Base-by-base conservation (phyloP, 2,888 invertebrate genomes). In the Teleiodes luculella region DNA sequence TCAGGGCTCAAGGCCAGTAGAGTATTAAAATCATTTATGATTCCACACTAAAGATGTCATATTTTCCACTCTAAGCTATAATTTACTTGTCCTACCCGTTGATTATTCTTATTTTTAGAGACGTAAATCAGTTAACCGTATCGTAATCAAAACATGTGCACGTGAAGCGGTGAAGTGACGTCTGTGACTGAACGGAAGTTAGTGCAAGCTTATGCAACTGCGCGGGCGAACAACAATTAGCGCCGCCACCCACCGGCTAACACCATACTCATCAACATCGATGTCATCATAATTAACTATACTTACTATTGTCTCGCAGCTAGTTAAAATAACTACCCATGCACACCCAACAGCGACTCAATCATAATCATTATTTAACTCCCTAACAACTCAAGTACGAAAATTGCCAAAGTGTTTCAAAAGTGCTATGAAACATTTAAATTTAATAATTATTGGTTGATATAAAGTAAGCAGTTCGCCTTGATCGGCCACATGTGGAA, bases 81-180 rank as follows among this genome's bases (percentile, higher is more conserved):
- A 47, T 33, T 33, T 33, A 31, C 18, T 39, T n/a, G 14, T 41
- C 16, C 36, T 30, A 49, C 50, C 37, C 28, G 36, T 50, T 14
- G 13, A 47, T 47, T 35, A 31, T 14, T 46, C 54, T 41, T 30
- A 20, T 30, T 39, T 47, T 58, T 77, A n/a, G 60, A 76, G 11
- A 76, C 75, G 59, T 65, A 76, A 11, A 61, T 76, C 3, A 68
- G 69, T 2, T 71, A 73, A 3, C 48, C 13, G 43, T 37, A 13
- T 37, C 43, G 28, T 43, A 7, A 28, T 28, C 20, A 43, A 13
- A 3, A 11, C 43, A 43, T 43, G 28, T 43, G 28, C 43, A 43
- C 43, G 13, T 10, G 24, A 43, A 20, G 13, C 18, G 24, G n/a
- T 41, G 41, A 41, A 8, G 20, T 28, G n/a, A 28, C 24, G 28